phyloP scores from a whole-genome alignment of 1,140 invertebrate genomes.

The Saccostrea echinata region DNA sequence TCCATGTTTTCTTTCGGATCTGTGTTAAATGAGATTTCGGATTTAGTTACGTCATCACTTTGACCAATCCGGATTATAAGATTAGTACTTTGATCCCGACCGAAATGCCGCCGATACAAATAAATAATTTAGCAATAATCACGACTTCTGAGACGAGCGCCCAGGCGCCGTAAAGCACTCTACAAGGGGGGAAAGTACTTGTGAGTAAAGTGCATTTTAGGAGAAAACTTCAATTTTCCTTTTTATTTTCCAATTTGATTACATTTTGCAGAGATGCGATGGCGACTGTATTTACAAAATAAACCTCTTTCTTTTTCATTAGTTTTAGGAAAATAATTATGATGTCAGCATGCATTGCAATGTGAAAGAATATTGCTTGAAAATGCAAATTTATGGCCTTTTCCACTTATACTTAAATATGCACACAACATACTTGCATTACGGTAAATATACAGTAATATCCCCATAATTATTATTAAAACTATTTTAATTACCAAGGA shows the following conservation, averaged over 20 bases:
- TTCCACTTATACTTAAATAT: no score
- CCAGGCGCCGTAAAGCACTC: not conserved
- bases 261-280: slow-evolving; percentile 20
- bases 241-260: slow-evolving; percentile 10
- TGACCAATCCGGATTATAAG: slow-evolving; percentile 25
- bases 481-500: no score
- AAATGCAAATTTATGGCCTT: no score
- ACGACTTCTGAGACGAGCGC: slow-evolving; percentile 10
- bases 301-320: not conserved
- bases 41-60: slow-evolving; percentile 31
- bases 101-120: slow-evolving; percentile 18
- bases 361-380: no score
- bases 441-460: no score
- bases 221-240: slow-evolving; percentile 4
- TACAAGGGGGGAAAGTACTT: slow-evolving; percentile 8
- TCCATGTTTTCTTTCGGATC: slow-evolving; percentile 31
- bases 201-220: not conserved
- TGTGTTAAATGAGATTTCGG: slow-evolving; percentile 32
- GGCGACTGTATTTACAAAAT: slow-evolving; percentile 4
- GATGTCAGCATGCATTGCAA: not conserved
- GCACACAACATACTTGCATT: no score
- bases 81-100: slow-evolving; percentile 35
- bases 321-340: not conserved
- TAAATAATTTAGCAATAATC: slow-evolving; percentile 22
- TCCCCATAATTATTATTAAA: no score